phyloP scores from a whole-genome alignment of 2,888 invertebrate genomes.

The Clistopyga incitator region DNA sequence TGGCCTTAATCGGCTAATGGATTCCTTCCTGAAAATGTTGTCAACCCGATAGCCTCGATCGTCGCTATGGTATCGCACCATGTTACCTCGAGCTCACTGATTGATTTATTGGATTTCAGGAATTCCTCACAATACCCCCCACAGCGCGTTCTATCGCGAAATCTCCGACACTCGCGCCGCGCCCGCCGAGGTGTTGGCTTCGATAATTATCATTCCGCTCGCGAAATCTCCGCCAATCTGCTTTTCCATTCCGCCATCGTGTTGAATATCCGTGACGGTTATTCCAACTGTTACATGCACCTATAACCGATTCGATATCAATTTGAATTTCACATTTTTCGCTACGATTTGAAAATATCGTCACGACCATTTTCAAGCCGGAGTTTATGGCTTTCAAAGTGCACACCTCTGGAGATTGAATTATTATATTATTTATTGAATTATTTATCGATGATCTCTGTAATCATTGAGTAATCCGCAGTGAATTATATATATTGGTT shows the following conservation, averaged over 20 bases:
- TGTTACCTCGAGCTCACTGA: conserved; percentile 19
- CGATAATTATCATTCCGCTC: conserved; percentile 33
- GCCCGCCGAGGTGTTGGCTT: not conserved
- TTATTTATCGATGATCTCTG: too few species aligned
- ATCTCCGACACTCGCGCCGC: not conserved
- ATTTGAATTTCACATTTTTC: not conserved
- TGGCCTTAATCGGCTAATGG: conserved; percentile 31
- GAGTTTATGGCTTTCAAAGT: not conserved
- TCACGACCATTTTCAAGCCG: not conserved
- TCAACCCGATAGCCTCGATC: conserved; percentile 13
- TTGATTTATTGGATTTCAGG: conserved; percentile 49
- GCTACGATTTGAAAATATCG: not conserved
- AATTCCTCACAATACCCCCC: conserved; percentile 20
- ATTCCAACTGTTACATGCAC: not conserved
- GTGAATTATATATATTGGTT: too few species aligned
- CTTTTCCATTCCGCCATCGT: not conserved
- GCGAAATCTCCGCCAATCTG: conserved; percentile 10
- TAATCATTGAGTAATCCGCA: too few species aligned
- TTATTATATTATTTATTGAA: too few species aligned
- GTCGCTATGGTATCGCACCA: conserved; percentile 24
- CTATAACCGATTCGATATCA: not conserved
- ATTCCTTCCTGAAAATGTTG: conserved; percentile 36
- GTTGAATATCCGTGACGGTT: conserved; percentile 4
- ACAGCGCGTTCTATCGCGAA: conserved; percentile 6
- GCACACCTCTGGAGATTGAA: not conserved